Evolutionary conservation across 1,140 invertebrate species (phyloP).

Genomic region (Tetragonula clypearis): DNA sequence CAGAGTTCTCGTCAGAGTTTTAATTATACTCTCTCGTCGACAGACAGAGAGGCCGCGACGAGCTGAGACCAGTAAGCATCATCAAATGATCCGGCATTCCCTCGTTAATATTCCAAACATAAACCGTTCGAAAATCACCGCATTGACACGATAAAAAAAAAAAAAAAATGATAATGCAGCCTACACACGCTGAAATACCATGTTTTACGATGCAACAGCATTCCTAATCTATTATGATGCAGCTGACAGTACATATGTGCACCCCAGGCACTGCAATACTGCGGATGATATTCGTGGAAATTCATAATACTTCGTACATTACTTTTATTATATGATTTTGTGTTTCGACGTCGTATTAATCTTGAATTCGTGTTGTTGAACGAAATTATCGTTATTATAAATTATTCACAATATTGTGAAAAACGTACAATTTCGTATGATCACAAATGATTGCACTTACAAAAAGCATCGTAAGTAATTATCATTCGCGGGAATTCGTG

Average conservation of each 20-base stretch:
- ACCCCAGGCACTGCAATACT: not conserved
- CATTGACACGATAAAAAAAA: slow-evolving; percentile 12
- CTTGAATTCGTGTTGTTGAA: too few species aligned
- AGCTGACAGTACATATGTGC: not conserved
- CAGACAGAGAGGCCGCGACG: not conserved
- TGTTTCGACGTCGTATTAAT: too few species aligned
- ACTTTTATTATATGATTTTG: too few species aligned
- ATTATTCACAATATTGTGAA: too few species aligned
- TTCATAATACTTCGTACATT: not conserved
- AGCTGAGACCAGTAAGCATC: not conserved
- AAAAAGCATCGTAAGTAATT: too few species aligned
- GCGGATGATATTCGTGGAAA: not conserved
- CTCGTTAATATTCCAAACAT: not conserved
- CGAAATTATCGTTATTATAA: too few species aligned
- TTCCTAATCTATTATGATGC: not conserved
- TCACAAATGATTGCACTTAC: too few species aligned
- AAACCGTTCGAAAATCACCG: not conserved
- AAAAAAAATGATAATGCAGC: not conserved
- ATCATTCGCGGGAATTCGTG: too few species aligned
- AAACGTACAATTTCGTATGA: too few species aligned
- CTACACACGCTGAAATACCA: not conserved
- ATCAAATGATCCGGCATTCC: not conserved
- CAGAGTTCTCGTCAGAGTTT: not conserved
- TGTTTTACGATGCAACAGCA: not conserved
- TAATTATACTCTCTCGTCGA: not conserved